These are phyloP conservation scores for Rhinopomastus cyanomelas DNA, from an alignment of 2,113 vertebrate species.

Conservation along the genomic window DNA sequence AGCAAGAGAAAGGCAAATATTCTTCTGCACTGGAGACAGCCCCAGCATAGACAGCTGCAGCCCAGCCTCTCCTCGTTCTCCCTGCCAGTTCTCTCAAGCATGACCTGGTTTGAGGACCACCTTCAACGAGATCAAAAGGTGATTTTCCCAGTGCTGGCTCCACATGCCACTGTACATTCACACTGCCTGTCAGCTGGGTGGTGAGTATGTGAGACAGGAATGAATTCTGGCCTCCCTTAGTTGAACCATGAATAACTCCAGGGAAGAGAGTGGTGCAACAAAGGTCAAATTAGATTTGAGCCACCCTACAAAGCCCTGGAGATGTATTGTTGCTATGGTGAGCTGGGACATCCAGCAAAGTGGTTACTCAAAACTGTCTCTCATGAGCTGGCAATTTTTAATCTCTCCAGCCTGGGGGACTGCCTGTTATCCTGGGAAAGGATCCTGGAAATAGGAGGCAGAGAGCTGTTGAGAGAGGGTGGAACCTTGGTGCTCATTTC, in stretches of 20 bases:
- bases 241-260: neutral
- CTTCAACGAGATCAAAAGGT: conserved; percentile 56
- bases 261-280: neutral
- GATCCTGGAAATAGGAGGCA: neutral
- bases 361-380: neutral
- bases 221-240: neutral
- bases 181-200: neutral
- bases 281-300: conserved; percentile 3
- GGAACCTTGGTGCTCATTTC: neutral
- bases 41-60: conserved; percentile 48
- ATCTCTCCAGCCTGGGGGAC: neutral
- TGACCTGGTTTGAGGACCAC: conserved; percentile 64
- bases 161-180: conserved; percentile 5
- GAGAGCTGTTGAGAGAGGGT: neutral
- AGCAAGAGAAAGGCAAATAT: conserved; percentile 20
- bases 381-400: neutral
- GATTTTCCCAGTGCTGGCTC: conserved; percentile 22
- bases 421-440: neutral
- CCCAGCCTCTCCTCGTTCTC: conserved; percentile 33
- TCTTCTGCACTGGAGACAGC: conserved; percentile 29
- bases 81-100: conserved; percentile 49
- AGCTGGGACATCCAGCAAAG: neutral
- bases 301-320: neutral
- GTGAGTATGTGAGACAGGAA: neutral
- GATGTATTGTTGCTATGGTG: neutral